Conservation (phyloP, 2,888 invertebrate species). For the Rhagonycha lutea region DNA sequence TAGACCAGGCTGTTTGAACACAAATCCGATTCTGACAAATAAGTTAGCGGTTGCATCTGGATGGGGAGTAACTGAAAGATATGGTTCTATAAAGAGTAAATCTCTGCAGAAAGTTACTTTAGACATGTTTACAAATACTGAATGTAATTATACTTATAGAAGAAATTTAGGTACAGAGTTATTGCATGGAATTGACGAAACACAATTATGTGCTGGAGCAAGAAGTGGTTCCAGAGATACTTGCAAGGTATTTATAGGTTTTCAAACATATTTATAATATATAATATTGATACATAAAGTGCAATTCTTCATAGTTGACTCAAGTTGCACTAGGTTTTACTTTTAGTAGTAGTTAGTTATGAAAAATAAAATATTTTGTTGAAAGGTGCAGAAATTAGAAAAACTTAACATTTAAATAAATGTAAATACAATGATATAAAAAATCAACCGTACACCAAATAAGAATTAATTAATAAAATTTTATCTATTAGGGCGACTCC, state of each 20-base stretch:
- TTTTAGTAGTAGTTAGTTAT: no score
- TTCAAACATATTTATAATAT: slow-evolving; percentile 26
- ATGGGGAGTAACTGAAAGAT: slow-evolving; percentile 65
- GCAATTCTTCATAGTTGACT: no score
- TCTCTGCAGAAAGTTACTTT: slow-evolving; percentile 60
- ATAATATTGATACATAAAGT: slow-evolving; percentile 13
- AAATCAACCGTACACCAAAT: no score
- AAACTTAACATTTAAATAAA: no score
- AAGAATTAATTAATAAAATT: slow-evolving; percentile 43
- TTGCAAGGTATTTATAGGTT: no score
- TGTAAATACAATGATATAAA: no score
- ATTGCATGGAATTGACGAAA: slow-evolving; percentile 53
- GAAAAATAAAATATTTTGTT: no score
- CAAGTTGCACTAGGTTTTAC: no score
- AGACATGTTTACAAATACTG: slow-evolving; percentile 43
- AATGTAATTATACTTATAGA: slow-evolving; percentile 34
- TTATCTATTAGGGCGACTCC: slow-evolving; percentile 62
- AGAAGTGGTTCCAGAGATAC: slow-evolving; percentile 28
- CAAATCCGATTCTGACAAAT: slow-evolving; percentile 25
- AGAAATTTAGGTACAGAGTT: slow-evolving; percentile 37
- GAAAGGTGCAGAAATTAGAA: no score
- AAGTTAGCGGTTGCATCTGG: slow-evolving; percentile 57
- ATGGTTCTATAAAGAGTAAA: slow-evolving; percentile 42
- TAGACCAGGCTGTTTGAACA: slow-evolving; percentile 57
- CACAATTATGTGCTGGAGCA: slow-evolving; percentile 60